Evolutionary conservation across 2,888 invertebrate species (phyloP), one percentile per base, ranked within the genome.

Genomic region (Drosophila neotestacea): DNA sequence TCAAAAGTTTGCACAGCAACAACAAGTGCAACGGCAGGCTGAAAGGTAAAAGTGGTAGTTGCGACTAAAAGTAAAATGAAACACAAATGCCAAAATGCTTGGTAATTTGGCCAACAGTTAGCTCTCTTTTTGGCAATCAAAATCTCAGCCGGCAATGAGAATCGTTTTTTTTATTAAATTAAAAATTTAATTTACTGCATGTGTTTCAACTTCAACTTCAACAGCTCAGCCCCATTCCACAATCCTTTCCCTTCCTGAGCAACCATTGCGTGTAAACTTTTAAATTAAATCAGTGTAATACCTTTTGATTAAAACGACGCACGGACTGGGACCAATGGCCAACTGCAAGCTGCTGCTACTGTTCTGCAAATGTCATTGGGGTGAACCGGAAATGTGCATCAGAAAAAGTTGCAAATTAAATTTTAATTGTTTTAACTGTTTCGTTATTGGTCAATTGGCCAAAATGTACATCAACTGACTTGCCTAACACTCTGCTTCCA

Each of bases 381-480:
- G 42, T 63, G 44, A 52, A 63, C 65, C 79, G 85, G 82, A 82
- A 80, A 69, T 79, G 77, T 61, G 71, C 63, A 71, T 27, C 64
- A 58, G 68, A 70, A 73, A 74, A 73, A 76, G 64, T 81, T 82
- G 58, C 22, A 79, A 85, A 88, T 85, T 58, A 68, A 73, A 79
- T 75, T 85, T 71, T 76, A 85, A 85, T 84, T 87, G 88, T 79
- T 85, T 83, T 75, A 82, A 72, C 46, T 69, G 68, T 69, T 80
- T 80, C 61, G 66, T 65, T 56, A 58, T 72, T 76, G 73, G 42
- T 44, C 73, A 89, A 87, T 87, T 87, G 82, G 58, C 72, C 59
- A 55, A 66, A 66, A 59, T 46, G 36, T 44, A 28, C 46, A 38
- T 56, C 56, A 56, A 38, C 42, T n/a, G 7, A 44, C 46, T 38